Evolutionary conservation across 2,888 invertebrate genomes (phyloP).

Genomic region (Helleia helle): DNA sequence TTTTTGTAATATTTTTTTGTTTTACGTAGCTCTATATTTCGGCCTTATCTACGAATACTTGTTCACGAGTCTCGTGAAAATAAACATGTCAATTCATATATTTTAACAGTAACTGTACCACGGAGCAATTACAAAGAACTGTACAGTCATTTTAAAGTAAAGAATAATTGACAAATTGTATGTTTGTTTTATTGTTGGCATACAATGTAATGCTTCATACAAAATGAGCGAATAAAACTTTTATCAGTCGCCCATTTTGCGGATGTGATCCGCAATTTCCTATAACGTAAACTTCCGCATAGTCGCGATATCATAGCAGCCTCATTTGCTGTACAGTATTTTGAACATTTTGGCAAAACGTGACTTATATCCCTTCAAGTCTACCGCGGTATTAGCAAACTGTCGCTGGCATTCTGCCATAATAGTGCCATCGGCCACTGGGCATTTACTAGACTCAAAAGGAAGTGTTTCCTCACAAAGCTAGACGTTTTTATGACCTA

Average conservation of each 20-base stretch:
- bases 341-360: constrained; percentile 48
- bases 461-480: constrained; percentile 45
- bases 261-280: constrained; percentile 6
- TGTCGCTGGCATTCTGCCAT: constrained; percentile 55
- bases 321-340: constrained; percentile 21
- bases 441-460: constrained; percentile 35
- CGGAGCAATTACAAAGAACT: no score
- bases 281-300: constrained; percentile 35
- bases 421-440: constrained; percentile 41
- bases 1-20: no score
- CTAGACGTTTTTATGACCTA: constrained; percentile 47
- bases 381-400: constrained; percentile 44
- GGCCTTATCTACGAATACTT: no score
- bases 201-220: no score
- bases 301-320: constrained; percentile 25
- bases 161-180: no score
- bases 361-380: constrained; percentile 47
- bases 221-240: no score
- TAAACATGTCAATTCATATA: no score
- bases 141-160: no score
- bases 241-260: background rate
- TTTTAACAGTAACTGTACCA: no score
- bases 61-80: no score
- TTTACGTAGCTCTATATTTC: no score
- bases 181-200: no score